Evolutionary conservation across 92 coral and sea anemone species (phyloP).

Genomic region (Galaxea fascicularis): DNA sequence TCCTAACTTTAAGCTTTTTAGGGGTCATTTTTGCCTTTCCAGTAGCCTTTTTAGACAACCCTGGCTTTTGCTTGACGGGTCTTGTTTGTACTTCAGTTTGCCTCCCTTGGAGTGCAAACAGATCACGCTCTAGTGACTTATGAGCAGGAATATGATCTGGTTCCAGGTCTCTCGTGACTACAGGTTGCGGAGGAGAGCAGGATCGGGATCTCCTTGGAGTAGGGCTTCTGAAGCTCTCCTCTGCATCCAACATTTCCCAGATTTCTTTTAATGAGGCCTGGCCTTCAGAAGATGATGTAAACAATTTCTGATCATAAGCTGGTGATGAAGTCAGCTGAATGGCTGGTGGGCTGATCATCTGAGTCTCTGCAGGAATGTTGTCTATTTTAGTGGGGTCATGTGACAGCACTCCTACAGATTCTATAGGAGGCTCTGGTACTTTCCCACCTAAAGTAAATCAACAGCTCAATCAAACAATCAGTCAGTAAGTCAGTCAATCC

Average conservation of each 20-base stretch:
- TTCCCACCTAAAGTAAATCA: constrained; percentile 7
- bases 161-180: constrained; percentile 41
- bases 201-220: constrained; percentile 74
- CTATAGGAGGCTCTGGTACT: background rate
- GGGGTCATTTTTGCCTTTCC: constrained; percentile 83
- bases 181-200: constrained; percentile 35
- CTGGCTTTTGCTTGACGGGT: constrained; percentile 63
- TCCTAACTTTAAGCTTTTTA: constrained; percentile 74
- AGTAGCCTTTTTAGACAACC: constrained; percentile 83
- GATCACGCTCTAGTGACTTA: constrained; percentile 63
- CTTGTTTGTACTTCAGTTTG: constrained; percentile 67
- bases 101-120: constrained; percentile 88
- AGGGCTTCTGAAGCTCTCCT: constrained; percentile 83
- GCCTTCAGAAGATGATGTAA: constrained; percentile 96
- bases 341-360: constrained; percentile 39
- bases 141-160: constrained; percentile 79
- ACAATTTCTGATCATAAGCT: constrained; percentile 63
- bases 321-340: constrained; percentile 75
- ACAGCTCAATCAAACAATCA: background rate
- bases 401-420: background rate
- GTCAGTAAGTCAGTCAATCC: background rate
- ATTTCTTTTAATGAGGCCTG: constrained; percentile 94
- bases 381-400: background rate
- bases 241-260: constrained; percentile 97
- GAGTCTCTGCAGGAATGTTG: constrained; percentile 8